Conservation (phyloP, 1,140 invertebrate genomes). For the Drosophila tristis region DNA sequence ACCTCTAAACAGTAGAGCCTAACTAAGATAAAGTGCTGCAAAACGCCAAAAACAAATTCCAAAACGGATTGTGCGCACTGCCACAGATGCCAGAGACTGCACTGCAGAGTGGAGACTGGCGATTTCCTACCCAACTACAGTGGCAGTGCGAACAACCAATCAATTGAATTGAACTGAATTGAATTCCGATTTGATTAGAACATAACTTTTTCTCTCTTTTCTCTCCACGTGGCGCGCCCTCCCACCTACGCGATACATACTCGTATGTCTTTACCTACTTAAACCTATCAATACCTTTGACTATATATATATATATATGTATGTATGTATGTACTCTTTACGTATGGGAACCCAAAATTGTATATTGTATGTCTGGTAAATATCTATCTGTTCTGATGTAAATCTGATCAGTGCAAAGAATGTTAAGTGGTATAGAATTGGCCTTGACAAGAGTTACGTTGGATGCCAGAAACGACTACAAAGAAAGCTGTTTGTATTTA, state of each 20-base stretch:
- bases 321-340: slow-evolving; percentile 26
- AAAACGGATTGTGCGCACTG: slow-evolving; percentile 35
- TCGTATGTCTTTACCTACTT: slow-evolving; percentile 34
- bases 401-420: slow-evolving; percentile 74
- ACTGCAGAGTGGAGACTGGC: background rate
- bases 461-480: slow-evolving; percentile 84
- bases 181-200: slow-evolving; percentile 69
- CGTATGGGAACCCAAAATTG: slow-evolving; percentile 15
- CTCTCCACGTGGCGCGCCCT: slow-evolving; percentile 75
- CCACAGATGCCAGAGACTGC: background rate
- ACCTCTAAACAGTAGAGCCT: slow-evolving; percentile 34
- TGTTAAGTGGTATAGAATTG: slow-evolving; percentile 83
- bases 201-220: slow-evolving; percentile 80
- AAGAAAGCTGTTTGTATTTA: slow-evolving; percentile 83
- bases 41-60: slow-evolving; percentile 40
- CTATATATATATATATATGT: slow-evolving; percentile 15
- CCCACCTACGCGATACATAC: slow-evolving; percentile 55
- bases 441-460: slow-evolving; percentile 84
- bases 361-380: slow-evolving; percentile 22
- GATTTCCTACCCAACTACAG: no score
- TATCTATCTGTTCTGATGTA: slow-evolving; percentile 6
- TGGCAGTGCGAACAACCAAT: slow-evolving; percentile 29
- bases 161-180: slow-evolving; percentile 40
- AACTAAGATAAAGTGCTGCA: slow-evolving; percentile 42
- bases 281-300: slow-evolving; percentile 21